A percentile compares a stretch with the other conserved stretches of the same genome.
phyloP scores from a whole-genome alignment of 1,140 invertebrate genomes.

The Cotesia vestalis region DNA sequence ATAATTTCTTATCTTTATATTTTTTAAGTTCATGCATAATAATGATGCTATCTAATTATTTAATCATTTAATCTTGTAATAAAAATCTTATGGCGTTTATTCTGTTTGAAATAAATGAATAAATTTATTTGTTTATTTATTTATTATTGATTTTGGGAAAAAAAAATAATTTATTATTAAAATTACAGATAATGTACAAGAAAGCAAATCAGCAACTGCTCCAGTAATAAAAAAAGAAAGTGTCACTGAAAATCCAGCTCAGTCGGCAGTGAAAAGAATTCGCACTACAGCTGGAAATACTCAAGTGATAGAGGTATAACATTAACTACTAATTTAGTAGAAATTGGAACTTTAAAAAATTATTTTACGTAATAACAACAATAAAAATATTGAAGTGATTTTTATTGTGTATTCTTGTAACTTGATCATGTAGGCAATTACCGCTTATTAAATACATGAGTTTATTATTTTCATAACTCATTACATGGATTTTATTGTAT shows the following conservation, averaged over 20 bases:
- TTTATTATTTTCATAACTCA: slow-evolving; percentile 11
- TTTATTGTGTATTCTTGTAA: no score
- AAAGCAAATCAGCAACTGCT: slow-evolving; percentile 41
- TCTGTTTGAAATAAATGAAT: no score
- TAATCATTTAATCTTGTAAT: no score
- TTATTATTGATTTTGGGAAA: background rate
- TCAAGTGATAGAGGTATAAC: slow-evolving; percentile 60
- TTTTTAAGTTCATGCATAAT: no score
- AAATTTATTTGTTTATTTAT: no score
- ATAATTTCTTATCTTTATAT: no score
- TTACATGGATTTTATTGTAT: slow-evolving; percentile 18
- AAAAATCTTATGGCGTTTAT: no score
- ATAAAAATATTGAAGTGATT: background rate
- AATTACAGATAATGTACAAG: slow-evolving; percentile 38
- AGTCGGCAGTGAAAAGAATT: slow-evolving; percentile 28
- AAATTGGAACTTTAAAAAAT: background rate
- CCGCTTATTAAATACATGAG: no score
- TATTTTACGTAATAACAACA: no score
- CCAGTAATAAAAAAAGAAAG: slow-evolving; percentile 40
- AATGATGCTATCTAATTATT: no score
- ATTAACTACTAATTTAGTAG: slow-evolving; percentile 9
- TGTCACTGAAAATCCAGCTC: slow-evolving; percentile 46
- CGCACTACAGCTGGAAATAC: slow-evolving; percentile 43
- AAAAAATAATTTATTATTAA: background rate
- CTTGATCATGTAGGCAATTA: no score